Percentiles rank a stretch among this genome's conserved stretches.
These are phyloP conservation scores for Drosophila pandora DNA, from an alignment of 1,140 invertebrate genomes.

Conservation along the genomic window DNA sequence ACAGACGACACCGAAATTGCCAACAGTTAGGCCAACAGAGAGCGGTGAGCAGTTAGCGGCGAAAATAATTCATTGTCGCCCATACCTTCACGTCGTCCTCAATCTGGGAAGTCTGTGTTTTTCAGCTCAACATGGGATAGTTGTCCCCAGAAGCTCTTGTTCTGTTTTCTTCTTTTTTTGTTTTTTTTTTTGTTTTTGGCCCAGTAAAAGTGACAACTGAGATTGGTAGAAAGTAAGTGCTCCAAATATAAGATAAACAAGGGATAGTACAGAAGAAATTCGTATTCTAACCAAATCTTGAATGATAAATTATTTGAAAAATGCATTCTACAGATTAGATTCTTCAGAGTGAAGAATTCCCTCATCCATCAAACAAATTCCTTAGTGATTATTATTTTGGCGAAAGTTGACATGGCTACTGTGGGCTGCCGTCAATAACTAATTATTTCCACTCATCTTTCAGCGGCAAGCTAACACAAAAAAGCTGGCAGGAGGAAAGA, in stretches of 20 bases:
- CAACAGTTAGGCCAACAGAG: conserved; percentile 24
- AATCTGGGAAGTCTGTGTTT: conserved; percentile 29
- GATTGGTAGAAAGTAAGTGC: conserved; percentile 22
- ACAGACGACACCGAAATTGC: conserved; percentile 46
- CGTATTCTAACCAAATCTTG: background rate
- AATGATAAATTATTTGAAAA: background rate
- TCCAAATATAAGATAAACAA: background rate
- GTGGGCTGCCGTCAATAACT: conserved; percentile 45
- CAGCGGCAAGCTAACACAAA: conserved; percentile 7
- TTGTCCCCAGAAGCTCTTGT: conserved; percentile 36
- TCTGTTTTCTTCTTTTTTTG: conserved; percentile 4
- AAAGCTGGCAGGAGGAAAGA: background rate
- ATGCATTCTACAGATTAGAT: background rate
- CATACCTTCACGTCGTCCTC: conserved; percentile 32
- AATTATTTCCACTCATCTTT: conserved; percentile 53
- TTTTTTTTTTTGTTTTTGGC: conserved; percentile 1
- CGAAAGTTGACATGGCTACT: conserved; percentile 46
- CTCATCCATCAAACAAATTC: conserved; percentile 12
- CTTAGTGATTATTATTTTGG: conserved; percentile 35
- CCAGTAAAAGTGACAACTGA: conserved; percentile 24
- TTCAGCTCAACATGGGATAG: conserved; percentile 37
- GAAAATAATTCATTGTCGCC: conserved; percentile 51
- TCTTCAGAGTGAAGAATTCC: background rate
- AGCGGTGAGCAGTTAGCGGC: background rate
- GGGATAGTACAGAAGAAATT: background rate